phyloP scores from a whole-genome alignment of 1,140 invertebrate species.

The Riptortus pedestris region DNA sequence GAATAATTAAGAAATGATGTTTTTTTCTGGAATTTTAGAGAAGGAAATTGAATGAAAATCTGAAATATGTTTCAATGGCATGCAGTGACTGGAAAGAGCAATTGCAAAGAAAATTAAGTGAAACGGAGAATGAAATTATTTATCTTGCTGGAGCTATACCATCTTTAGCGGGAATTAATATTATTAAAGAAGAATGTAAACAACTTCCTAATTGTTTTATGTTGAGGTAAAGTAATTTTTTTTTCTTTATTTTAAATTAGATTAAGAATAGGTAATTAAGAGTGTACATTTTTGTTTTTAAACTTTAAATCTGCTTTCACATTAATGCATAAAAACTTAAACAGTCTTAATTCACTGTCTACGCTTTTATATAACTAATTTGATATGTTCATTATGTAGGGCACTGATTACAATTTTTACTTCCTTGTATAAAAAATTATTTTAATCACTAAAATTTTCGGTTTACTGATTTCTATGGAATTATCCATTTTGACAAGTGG shows the following conservation, averaged over 20 bases:
- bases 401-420: too few species aligned
- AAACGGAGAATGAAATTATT: not conserved
- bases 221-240: not conserved
- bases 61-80: not conserved
- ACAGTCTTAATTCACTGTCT: too few species aligned
- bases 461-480: too few species aligned
- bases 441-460: too few species aligned
- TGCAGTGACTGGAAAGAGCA: not conserved
- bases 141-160: not conserved
- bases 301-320: too few species aligned
- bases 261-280: not conserved
- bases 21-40: not conserved
- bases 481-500: too few species aligned
- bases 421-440: too few species aligned
- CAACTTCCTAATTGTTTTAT: not conserved
- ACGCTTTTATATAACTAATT: too few species aligned
- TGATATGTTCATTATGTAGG: too few species aligned
- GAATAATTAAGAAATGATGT: too few species aligned
- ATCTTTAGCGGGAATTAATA: not conserved
- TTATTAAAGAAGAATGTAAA: not conserved
- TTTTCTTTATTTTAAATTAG: not conserved
- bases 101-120: not conserved
- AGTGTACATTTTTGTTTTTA: not conserved
- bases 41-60: not conserved
- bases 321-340: too few species aligned